phyloP scores from a whole-genome alignment of 1,140 invertebrate genomes.

The Linepithema humile region DNA sequence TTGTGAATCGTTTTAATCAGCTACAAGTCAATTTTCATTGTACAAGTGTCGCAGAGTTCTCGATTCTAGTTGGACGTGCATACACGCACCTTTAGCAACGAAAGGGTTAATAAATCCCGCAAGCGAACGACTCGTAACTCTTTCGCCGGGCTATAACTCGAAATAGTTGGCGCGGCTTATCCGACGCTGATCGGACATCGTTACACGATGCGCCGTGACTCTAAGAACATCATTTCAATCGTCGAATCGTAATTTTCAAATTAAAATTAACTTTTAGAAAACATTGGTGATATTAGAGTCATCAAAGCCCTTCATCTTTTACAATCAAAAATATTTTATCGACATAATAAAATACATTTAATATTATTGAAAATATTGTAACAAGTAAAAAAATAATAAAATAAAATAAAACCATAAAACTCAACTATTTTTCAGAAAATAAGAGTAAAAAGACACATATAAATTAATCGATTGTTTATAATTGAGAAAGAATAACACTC shows the following conservation, averaged over 20 bases:
- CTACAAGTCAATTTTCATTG: background rate
- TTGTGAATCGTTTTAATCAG: background rate
- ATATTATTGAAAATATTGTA: background rate
- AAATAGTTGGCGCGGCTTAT: conserved; percentile 80
- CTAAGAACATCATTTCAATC: background rate
- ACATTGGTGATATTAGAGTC: background rate
- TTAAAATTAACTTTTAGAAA: background rate
- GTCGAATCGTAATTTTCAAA: background rate
- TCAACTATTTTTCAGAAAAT: background rate
- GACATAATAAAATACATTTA: background rate
- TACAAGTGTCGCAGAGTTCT: background rate
- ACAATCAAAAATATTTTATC: background rate
- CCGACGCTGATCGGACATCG: conserved; percentile 70
- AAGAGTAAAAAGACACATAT: background rate
- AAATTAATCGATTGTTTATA: background rate
- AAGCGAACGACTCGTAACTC: conserved; percentile 70
- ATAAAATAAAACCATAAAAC: background rate
- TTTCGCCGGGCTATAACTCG: conserved; percentile 75
- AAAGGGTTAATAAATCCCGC: conserved; percentile 71
- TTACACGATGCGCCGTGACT: conserved; percentile 71
- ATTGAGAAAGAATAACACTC: background rate
- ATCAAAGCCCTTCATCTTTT: background rate
- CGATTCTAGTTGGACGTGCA: background rate
- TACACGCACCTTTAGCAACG: conserved; percentile 38
- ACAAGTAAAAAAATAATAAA: background rate